Conservation (phyloP, 1,140 invertebrate genomes). For the Goniozus legneri region DNA sequence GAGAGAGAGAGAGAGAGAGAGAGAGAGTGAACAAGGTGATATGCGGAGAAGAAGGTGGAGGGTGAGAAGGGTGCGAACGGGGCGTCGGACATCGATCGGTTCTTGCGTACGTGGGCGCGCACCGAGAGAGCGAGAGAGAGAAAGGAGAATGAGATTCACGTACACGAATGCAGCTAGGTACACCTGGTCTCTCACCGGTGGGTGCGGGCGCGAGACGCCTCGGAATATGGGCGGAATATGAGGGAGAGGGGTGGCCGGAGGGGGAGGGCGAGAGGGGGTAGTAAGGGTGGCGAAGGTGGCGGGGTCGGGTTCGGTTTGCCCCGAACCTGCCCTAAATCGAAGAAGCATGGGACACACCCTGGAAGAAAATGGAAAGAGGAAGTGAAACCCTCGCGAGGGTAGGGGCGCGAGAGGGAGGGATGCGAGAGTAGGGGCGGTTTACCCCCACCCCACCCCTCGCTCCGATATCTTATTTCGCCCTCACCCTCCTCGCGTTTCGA, state of each 20-base stretch:
- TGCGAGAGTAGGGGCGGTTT: constrained; percentile 46
- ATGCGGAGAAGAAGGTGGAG: neutral
- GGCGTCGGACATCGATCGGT: neutral
- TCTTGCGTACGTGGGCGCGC: neutral
- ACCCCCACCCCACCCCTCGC: constrained; percentile 5
- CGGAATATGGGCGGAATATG: neutral
- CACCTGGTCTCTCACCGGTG: too few relatives aligned
- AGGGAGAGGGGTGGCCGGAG: neutral
- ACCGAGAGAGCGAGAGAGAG: neutral
- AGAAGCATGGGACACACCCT: constrained; percentile 23
- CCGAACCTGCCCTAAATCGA: constrained; percentile 41
- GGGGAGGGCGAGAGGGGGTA: neutral
- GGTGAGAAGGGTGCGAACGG: neutral
- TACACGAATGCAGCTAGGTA: neutral
- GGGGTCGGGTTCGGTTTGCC: constrained; percentile 19
- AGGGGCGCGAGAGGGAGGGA: constrained; percentile 20
- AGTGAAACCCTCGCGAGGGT: constrained; percentile 29
- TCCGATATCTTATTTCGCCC: neutral
- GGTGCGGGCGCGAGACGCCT: too few relatives aligned
- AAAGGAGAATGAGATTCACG: neutral
- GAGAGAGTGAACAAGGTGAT: neutral
- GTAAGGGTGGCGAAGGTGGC: constrained; percentile 6
- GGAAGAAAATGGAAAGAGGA: constrained; percentile 33
- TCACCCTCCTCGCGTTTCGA: neutral
- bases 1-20: neutral